Evolutionary conservation across 1,140 invertebrate species (phyloP).

Genomic region (Protaetia brevitarsis): DNA sequence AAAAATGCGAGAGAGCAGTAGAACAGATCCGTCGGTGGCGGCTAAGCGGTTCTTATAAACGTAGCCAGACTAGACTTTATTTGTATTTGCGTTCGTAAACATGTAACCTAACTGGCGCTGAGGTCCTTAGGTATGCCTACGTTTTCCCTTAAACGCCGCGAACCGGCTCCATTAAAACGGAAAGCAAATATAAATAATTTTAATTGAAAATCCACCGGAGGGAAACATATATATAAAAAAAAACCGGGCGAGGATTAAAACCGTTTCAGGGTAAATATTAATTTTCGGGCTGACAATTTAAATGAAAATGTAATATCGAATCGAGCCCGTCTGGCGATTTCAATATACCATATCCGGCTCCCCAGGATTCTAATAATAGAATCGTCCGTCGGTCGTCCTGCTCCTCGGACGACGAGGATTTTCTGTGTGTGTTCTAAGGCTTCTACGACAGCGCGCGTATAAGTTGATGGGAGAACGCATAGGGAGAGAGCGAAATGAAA

Average conservation of each 20-base stretch:
- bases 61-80: no score
- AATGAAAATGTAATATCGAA: conserved; percentile 18
- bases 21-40: no score
- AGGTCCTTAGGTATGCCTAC: no score
- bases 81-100: no score
- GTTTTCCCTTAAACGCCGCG: no score
- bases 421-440: no score
- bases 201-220: conserved; percentile 9
- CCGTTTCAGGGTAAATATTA: conserved; percentile 3
- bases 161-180: conserved; percentile 7
- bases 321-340: background rate
- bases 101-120: no score
- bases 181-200: conserved; percentile 16
- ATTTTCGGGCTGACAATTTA: conserved; percentile 8
- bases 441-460: no score
- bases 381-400: background rate
- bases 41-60: no score
- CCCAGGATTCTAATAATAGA: conserved; percentile 8
- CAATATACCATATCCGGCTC: conserved; percentile 9
- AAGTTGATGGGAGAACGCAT: no score
- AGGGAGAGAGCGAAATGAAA: background rate
- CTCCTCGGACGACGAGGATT: no score
- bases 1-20: no score
- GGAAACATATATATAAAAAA: background rate
- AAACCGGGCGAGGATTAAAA: background rate